Evolutionary conservation across 2,113 vertebrate species (phyloP).

Genomic region (Rhegmatorhina hoffmannsi): DNA sequence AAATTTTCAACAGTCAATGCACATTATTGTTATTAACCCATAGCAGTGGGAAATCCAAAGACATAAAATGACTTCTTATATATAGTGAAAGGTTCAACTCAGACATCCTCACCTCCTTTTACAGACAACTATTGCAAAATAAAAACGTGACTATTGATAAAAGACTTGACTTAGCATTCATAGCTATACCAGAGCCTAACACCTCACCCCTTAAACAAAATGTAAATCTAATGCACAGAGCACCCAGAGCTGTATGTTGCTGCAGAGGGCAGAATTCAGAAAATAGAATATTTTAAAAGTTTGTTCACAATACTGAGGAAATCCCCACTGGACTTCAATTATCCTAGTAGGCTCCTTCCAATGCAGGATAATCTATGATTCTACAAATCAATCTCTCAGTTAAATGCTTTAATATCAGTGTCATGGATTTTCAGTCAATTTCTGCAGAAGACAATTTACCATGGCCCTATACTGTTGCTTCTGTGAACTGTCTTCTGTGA

Average conservation of each 20-base stretch:
- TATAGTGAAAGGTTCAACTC: not conserved
- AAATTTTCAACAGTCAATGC: not conserved
- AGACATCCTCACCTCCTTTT: not conserved
- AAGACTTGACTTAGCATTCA: not conserved
- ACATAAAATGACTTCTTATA: not conserved
- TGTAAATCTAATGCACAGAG: not conserved
- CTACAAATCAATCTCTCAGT: not conserved
- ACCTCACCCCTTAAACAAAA: not conserved
- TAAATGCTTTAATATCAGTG: not conserved
- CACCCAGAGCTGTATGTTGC: not conserved
- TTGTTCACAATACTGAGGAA: not conserved
- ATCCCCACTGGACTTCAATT: not conserved
- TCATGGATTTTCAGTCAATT: not conserved
- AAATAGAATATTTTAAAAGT: not conserved
- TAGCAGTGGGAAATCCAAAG: not conserved
- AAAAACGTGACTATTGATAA: not conserved
- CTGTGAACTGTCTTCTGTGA: not conserved
- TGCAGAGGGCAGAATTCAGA: not conserved
- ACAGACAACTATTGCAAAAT: not conserved
- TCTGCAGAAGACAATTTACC: not conserved
- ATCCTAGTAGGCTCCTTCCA: not conserved
- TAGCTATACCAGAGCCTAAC: not conserved
- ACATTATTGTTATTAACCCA: not conserved
- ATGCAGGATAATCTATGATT: not conserved
- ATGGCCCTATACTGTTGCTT: not conserved